Conservation (phyloP, 2,113 vertebrate species). For the Colius striatus region DNA sequence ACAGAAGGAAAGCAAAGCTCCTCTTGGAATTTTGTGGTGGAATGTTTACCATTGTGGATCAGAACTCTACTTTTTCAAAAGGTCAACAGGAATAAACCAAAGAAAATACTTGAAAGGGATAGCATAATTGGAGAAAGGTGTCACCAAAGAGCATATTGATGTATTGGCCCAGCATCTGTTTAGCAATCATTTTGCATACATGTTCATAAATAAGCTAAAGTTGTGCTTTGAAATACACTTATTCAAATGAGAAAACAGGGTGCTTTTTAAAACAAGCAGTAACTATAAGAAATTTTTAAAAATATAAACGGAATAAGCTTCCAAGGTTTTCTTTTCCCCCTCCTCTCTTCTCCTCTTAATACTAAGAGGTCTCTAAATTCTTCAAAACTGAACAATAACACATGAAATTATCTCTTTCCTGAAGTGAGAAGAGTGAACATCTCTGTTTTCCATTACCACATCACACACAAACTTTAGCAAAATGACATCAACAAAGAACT, state of each 20-base stretch:
- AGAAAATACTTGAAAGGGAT: not conserved
- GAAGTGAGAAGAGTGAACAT: not conserved
- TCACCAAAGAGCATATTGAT: not conserved
- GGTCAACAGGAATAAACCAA: not conserved
- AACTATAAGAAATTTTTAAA: not conserved
- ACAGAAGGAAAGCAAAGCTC: not conserved
- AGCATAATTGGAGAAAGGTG: not conserved
- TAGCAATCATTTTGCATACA: not conserved
- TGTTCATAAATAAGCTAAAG: not conserved
- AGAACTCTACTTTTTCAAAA: not conserved
- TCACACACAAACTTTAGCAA: constrained; percentile 82
- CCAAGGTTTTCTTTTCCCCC: not conserved
- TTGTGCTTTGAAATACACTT: not conserved
- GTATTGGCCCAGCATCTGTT: not conserved
- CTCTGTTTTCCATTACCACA: constrained; percentile 32
- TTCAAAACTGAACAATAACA: not conserved
- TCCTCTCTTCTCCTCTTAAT: not conserved
- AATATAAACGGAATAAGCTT: too few species aligned
- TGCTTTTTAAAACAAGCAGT: not conserved
- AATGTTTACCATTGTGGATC: not conserved
- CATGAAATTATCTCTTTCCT: not conserved
- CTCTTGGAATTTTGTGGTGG: not conserved
- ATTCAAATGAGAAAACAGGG: not conserved
- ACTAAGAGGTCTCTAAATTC: not conserved
- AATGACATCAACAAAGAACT: constrained; percentile 77